Evolutionary conservation across 2,888 invertebrate genomes (phyloP).

Genomic region (Cantharis rustica): DNA sequence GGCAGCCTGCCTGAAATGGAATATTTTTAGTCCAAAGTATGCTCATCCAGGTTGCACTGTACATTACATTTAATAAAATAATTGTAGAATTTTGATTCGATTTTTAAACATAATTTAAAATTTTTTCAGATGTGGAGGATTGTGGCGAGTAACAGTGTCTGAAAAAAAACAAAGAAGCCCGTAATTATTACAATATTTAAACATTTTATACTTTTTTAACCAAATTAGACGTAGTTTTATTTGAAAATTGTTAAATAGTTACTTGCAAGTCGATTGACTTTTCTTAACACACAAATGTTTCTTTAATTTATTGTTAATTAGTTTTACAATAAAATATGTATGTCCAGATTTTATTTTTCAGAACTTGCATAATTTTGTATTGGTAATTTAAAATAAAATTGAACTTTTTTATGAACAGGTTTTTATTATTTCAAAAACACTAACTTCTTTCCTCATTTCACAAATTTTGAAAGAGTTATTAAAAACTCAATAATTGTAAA

Average conservation of each 20-base stretch:
- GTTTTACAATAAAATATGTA: not conserved
- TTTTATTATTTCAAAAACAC: not conserved
- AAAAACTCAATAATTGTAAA: not conserved
- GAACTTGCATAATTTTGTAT: not conserved
- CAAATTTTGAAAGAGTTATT: not conserved
- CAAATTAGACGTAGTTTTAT: not conserved
- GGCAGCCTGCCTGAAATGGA: too few relatives aligned
- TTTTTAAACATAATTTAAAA: slow-evolving; percentile 18
- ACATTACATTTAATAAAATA: not conserved
- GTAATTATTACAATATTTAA: not conserved
- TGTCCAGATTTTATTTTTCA: not conserved
- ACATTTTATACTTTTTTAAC: not conserved
- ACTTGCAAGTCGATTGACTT: not conserved
- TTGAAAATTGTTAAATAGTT: not conserved
- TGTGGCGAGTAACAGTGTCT: slow-evolving; percentile 61
- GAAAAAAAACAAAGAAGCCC: not conserved
- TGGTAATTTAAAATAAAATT: not conserved
- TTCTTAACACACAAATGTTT: not conserved
- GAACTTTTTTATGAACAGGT: not conserved
- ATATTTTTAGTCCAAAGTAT: too few relatives aligned
- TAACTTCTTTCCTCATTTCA: not conserved
- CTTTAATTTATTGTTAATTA: not conserved
- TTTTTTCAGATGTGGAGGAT: slow-evolving; percentile 63
- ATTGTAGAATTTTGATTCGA: not conserved
- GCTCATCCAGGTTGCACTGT: too few relatives aligned